phyloP scores from a whole-genome alignment of 2,113 vertebrate species.

The Plecturocebus donacophilus region DNA sequence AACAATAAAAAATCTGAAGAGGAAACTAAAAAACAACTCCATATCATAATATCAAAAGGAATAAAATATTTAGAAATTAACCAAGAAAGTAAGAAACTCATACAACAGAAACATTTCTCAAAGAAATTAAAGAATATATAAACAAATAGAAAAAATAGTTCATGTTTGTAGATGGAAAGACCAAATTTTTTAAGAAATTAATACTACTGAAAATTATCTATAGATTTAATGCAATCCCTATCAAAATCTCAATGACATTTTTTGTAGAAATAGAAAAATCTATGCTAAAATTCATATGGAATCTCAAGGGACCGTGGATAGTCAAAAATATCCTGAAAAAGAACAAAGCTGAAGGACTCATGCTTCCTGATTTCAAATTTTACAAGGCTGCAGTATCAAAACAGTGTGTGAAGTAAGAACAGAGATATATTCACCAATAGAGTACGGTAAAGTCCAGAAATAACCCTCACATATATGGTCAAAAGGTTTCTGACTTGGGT shows the following conservation, averaged over 20 bases:
- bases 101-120: background rate
- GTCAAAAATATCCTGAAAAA: background rate
- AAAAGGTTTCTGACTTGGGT: background rate
- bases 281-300: background rate
- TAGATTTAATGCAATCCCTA: background rate
- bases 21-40: background rate
- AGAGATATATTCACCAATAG: background rate
- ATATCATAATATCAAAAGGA: background rate
- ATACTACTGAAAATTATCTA: background rate
- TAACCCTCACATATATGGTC: background rate
- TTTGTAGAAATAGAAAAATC: background rate
- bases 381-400: background rate
- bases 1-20: background rate
- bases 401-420: background rate
- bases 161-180: background rate
- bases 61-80: background rate
- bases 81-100: background rate
- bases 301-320: background rate
- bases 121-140: background rate
- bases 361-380: background rate
- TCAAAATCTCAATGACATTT: background rate
- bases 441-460: background rate
- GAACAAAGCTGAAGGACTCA: background rate
- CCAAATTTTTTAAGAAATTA: background rate
- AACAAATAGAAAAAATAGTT: background rate